Base-by-base conservation (phyloP, 2,113 vertebrate species). In the Okapia johnstoni region DNA sequence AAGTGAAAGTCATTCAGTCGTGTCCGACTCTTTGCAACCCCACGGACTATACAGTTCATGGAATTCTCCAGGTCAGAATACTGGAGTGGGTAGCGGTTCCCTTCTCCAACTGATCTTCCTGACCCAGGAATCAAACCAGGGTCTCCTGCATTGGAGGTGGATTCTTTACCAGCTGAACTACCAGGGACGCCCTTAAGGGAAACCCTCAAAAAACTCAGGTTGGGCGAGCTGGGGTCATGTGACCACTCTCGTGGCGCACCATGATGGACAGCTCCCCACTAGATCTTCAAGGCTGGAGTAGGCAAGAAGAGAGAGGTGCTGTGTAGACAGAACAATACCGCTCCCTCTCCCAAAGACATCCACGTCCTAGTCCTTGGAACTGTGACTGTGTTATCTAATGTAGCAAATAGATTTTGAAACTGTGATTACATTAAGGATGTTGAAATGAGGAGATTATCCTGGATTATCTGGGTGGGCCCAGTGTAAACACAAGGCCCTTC, bases 131-230 rank as follows among this genome's bases (percentile, higher is more conserved):
- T 40, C 0, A 0, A 73, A 73, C 66, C n/a, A 40, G n/a, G n/a
- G 66, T 73, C 66, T 40, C 36, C 66, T 73, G 66, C 66, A 40
- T 23, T 73, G 66, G 5, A 73, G 66, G 5, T 25, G 36, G 66
- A 73, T 73, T 73, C 66, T 40, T 40, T 73, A 23, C 66, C 66
- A 25, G 36, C 66, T 73, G 66, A 73, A 25, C 66, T 40, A 73
- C n/a, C 66, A 73, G 36, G n/a, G 36, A 40, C 0, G 1, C 19
- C 19, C 21, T 73, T 23, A 73, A 40, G 21, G 66, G 66, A 40
- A 73, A 40, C 30, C 54, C 15, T 26, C 52, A 57, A 46, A 48
- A 16, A 11, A n/a, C 54, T n/a, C n/a, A 19, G 28, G 30, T 0
- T 60, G 66, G 36, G 5, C 5, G 3, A 9, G 80, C 2, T 7